These are phyloP conservation scores for Aphis craccivora DNA, from an alignment of 1,140 invertebrate genomes.

Conservation along the genomic window DNA sequence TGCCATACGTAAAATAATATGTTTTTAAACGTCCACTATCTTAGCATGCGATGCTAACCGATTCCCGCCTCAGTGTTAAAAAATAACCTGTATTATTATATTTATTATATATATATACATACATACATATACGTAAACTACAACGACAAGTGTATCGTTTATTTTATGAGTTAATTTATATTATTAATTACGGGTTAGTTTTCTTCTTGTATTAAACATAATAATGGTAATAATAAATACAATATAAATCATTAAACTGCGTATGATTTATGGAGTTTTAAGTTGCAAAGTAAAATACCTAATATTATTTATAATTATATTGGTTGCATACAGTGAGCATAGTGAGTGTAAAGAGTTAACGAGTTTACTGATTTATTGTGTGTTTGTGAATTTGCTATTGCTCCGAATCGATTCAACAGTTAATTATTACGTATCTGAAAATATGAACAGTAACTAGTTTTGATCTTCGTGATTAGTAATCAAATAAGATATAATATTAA, in stretches of 20 bases:
- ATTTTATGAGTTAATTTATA: slow-evolving; percentile 10
- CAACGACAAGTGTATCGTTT: background rate
- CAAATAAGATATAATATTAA: background rate
- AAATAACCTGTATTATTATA: background rate
- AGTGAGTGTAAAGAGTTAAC: background rate
- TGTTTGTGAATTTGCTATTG: background rate
- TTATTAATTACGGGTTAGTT: background rate
- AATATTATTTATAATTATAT: background rate
- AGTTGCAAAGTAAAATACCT: background rate
- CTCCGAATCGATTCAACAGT: background rate
- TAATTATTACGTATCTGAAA: background rate
- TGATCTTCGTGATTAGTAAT: background rate
- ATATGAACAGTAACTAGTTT: background rate
- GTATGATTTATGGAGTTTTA: no score
- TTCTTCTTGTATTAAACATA: background rate
- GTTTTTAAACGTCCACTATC: background rate
- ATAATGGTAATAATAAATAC: background rate
- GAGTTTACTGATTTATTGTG: background rate
- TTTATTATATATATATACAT: no score
- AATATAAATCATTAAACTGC: no score
- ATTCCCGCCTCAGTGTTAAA: background rate
- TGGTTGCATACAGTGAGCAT: background rate
- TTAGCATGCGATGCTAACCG: background rate
- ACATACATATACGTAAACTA: background rate
- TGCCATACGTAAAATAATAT: background rate